These are phyloP conservation scores for Aelia acuminata DNA, from an alignment of 2,888 invertebrate genomes.

Conservation along the genomic window DNA sequence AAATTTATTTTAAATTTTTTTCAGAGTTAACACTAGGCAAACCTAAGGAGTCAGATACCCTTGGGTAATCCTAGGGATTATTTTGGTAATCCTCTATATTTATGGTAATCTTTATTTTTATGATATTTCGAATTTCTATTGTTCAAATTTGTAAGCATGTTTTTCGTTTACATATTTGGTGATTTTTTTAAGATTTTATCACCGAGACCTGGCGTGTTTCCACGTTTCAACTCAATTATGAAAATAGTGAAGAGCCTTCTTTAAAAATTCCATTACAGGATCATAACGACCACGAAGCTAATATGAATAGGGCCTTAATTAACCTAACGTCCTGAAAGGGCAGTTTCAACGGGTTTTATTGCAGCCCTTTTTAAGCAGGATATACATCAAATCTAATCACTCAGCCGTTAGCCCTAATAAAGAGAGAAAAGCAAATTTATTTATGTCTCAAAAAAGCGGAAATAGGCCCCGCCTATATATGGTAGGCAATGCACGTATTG, in stretches of 20 bases:
- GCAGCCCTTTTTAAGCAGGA: background rate
- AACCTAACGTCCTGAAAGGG: conserved; percentile 26
- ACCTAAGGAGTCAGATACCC: too few species aligned
- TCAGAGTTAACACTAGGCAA: too few species aligned
- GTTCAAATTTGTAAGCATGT: too few species aligned
- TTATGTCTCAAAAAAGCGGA: background rate
- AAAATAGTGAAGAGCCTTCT: conserved; percentile 40
- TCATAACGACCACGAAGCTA: conserved; percentile 9
- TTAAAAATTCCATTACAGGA: conserved; percentile 30
- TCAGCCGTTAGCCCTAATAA: background rate
- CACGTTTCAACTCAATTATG: background rate
- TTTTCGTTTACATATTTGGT: too few species aligned
- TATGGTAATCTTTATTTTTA: too few species aligned
- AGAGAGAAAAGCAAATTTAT: background rate
- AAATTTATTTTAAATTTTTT: too few species aligned
- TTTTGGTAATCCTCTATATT: too few species aligned
- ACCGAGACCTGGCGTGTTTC: background rate
- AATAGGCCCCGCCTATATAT: background rate
- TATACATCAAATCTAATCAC: conserved; percentile 26
- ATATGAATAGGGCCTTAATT: conserved; percentile 40
- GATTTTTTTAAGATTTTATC: too few species aligned
- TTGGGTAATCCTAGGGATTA: too few species aligned
- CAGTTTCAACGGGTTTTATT: conserved; percentile 2
- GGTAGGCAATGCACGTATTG: too few species aligned
- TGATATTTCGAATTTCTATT: too few species aligned